Percentiles rank a stretch among this genome's conserved stretches.
Evolutionary conservation across 2,113 vertebrate genomes (phyloP).

Genomic region (Cinclus mexicanus): DNA sequence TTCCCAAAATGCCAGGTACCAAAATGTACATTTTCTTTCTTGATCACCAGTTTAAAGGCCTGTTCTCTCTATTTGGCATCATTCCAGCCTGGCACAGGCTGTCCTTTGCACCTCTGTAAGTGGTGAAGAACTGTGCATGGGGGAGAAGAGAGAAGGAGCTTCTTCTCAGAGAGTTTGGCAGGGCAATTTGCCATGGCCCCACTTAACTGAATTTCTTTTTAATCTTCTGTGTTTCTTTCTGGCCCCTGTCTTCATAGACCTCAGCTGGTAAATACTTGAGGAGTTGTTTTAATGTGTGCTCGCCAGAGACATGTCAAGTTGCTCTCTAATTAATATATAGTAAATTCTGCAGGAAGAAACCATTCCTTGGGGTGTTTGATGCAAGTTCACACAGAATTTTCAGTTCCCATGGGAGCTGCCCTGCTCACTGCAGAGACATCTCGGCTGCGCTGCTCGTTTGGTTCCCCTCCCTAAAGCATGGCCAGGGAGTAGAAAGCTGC

Average conservation of each 20-base stretch:
- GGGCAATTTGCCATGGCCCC: background rate
- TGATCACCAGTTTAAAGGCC: background rate
- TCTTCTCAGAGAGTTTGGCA: background rate
- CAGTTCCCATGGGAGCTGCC: background rate
- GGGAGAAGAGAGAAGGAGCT: background rate
- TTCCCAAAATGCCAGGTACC: background rate
- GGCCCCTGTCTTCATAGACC: background rate
- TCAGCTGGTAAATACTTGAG: background rate
- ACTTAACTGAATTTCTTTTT: background rate
- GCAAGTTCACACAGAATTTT: background rate
- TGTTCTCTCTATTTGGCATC: background rate
- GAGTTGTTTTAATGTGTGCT: background rate
- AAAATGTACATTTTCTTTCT: background rate
- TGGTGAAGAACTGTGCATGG: accelerated
- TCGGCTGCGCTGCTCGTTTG: background rate
- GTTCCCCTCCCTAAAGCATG: background rate
- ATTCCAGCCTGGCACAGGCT: background rate
- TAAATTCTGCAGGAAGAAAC: background rate
- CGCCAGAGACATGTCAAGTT: conserved; percentile 14
- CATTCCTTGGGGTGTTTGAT: background rate
- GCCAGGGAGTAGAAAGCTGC: background rate
- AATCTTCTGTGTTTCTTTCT: background rate
- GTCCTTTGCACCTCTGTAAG: background rate
- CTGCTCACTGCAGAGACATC: background rate
- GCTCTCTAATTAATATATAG: background rate